Evolutionary conservation across 2,888 invertebrate species (phyloP), one percentile per base, ranked within the genome.

Genomic region (Arge pagana): DNA sequence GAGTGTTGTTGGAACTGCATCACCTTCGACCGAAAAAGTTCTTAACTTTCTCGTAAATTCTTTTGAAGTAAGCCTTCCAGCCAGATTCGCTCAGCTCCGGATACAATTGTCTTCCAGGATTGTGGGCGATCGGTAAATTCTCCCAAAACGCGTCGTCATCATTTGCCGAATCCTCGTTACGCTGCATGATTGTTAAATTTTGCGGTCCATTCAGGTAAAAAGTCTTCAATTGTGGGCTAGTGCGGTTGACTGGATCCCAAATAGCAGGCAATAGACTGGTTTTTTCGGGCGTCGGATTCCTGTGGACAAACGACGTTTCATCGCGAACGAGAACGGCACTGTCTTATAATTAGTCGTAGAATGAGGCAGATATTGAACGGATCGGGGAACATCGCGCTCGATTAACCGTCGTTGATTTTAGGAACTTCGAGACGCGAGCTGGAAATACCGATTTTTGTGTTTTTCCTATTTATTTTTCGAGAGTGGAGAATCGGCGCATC

Each of bases 101-200:
- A 11, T 33, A 50, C 30, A 24, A 21, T 8, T 42, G 6, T 10
- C 24, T 11, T 11, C 11, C 16, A 18, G 50, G 40, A 43, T 42
- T 51, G 16, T 36, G 50, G 10, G 50, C 41, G 11, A 51, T 35
- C 23, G 50, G 33, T 2, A 51, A 23, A 43, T 19, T 18, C 24
- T 51, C 41, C 50, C 50, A 51, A 6, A 51, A 51, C 5, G 26
- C 11, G 19, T 43, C 26, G 11, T 51, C 45, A 23, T 33, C 18
- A 7, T 18, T 36, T 3, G 24, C 35, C 1, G 40, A 18, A 11
- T 42, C 36, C 6, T n/a, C 15, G 6, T 16, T 18, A 7, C 36
- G 13, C 15, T 51, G 41, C 33, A 51, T 23, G 8, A 24, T n/a
- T 30, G 40, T 51, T 18, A 43, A 42, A 23, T 35, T 51, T 26